These are phyloP conservation scores for Campylorhamphus procurvoides DNA, from an alignment of 2,113 vertebrate species.

Conservation along the genomic window DNA sequence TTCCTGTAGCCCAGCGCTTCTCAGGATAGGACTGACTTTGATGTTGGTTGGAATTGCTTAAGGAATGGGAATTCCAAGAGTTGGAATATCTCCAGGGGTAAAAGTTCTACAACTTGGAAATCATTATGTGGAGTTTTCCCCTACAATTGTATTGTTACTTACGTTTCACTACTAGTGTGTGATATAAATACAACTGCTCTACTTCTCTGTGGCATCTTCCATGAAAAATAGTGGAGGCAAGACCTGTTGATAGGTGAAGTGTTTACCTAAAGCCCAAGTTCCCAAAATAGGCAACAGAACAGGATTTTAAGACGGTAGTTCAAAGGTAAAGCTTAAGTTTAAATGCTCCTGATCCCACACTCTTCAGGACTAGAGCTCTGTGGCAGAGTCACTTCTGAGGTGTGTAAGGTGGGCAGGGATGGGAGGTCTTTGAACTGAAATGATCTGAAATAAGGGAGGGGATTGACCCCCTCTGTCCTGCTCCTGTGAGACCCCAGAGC, in stretches of 20 bases:
- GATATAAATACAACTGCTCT: rapidly evolving
- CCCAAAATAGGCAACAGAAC: not conserved
- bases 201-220: not conserved
- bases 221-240: not conserved
- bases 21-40: not conserved
- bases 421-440: not conserved
- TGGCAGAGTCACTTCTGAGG: rapidly evolving
- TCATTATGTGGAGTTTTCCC: not conserved
- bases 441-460: not conserved
- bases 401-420: rapidly evolving
- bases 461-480: not conserved
- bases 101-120: not conserved
- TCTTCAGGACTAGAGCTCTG: not conserved
- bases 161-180: not conserved
- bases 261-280: not conserved
- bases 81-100: not conserved
- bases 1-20: not conserved
- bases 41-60: not conserved
- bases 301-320: not conserved
- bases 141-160: not conserved
- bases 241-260: not conserved
- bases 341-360: not conserved
- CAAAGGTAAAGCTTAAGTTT: not conserved
- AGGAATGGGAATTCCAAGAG: not conserved
- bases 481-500: not conserved